A percentile compares a stretch with the other conserved stretches of the same genome.
phyloP scores from a whole-genome alignment of 2,797 vertebrate species.

The Sciurus vulgaris region DNA sequence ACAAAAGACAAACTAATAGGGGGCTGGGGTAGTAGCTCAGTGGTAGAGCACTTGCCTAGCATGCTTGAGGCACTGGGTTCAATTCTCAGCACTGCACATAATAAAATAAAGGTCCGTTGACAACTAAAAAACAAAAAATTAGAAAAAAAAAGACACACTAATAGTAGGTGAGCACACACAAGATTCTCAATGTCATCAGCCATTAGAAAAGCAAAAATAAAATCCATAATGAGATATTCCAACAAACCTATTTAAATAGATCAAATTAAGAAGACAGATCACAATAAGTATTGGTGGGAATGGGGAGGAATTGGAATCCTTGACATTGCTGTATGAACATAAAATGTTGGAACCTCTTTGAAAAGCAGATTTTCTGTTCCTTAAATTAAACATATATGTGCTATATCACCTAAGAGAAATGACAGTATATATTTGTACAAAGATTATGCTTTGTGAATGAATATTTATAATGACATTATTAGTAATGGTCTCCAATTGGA shows the following conservation, averaged over 20 bases:
- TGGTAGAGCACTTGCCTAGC: too few species aligned
- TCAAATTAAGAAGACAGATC: not conserved
- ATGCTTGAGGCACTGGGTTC: too few species aligned
- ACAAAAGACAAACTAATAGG: not conserved
- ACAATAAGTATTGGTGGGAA: not conserved
- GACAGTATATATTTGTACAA: not conserved
- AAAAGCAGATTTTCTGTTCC: not conserved
- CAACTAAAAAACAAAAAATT: too few species aligned
- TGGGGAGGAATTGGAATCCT: not conserved
- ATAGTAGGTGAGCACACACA: not conserved
- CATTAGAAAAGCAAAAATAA: not conserved
- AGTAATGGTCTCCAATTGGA: not conserved
- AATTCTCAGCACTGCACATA: too few species aligned
- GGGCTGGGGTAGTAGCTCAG: too few species aligned
- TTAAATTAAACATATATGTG: not conserved
- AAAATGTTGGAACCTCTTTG: not conserved
- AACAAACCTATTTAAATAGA: not conserved
- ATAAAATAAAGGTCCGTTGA: too few species aligned
- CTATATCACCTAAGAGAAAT: not conserved
- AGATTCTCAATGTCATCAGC: not conserved
- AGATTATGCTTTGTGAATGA: not conserved
- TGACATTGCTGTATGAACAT: not conserved
- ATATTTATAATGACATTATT: not conserved
- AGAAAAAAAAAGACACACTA: not conserved
- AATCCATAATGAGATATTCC: not conserved